Conservation (phyloP, 2,113 vertebrate species). For the Nycticorax nycticorax region DNA sequence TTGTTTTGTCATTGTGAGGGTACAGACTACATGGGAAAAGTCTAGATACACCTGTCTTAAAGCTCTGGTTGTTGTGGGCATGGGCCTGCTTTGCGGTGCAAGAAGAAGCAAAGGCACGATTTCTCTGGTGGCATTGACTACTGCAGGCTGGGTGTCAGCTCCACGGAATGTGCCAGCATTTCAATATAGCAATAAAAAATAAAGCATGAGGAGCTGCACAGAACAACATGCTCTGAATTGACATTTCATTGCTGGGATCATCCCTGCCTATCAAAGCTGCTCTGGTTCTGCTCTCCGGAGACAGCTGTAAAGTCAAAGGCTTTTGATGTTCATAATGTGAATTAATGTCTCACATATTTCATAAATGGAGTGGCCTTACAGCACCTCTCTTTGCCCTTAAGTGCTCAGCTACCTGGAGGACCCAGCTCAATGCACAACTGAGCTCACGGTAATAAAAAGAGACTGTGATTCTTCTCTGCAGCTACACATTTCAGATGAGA, state of each 20-base stretch:
- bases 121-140: background rate
- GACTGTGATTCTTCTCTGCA: background rate
- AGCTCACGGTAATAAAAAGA: background rate
- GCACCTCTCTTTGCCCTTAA: background rate
- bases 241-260: background rate
- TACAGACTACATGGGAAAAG: background rate
- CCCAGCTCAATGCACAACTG: background rate
- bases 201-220: background rate
- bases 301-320: background rate
- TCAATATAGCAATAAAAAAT: background rate
- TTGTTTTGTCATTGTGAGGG: background rate
- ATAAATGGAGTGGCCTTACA: background rate
- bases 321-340: background rate
- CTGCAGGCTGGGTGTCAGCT: background rate
- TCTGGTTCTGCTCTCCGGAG: background rate
- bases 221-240: background rate
- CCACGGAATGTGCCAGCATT: background rate
- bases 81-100: background rate
- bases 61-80: background rate
- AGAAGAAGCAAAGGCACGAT: background rate
- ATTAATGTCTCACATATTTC: background rate
- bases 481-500: background rate
- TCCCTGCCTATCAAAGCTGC: background rate
- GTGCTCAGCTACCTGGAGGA: background rate
- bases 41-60: background rate